Base-by-base conservation (phyloP, 2,113 vertebrate genomes). In the Hemiscyllium ocellatum region DNA sequence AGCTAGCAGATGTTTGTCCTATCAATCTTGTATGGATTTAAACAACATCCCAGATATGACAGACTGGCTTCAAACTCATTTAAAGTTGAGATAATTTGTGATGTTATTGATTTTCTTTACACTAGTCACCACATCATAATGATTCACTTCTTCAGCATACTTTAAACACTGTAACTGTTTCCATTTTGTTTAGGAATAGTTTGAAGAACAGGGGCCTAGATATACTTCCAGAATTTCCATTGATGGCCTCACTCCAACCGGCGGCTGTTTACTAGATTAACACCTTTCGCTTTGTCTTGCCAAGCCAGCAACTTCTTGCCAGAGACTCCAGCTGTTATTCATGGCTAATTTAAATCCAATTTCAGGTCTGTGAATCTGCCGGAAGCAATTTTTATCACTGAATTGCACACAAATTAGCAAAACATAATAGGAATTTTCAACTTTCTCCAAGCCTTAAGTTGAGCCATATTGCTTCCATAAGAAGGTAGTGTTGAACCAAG, bases 261-360 rank as follows among this genome's bases (percentile, higher is more conserved):
- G 86, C 56, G 56, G 22, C 6, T 89, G 2, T 89, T 37, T n/a
- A 42, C 37, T 83, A 42, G 80, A 83, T 83, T 83, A 83, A 19
- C 80, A 83, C 80, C 80, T 83, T 90, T 22, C 22, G 47, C 52
- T 65, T 61, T 56, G 12, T 65, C 13, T 61, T 90, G 29, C 68
- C n/a, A 70, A 47, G n/a, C 91, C 66, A 69, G 66, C 65, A 3
- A 70, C 42, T 20, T 93, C 26, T 24, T 94, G 91, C 66, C 66
- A 94, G n/a, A 94, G 33, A 70, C 47, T 69, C 65, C 91, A 94
- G 65, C 91, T 94, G 91, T 47, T 47, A 42, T 7, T 94, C 91
- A 94, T 26, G 91, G 91, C 66, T 69, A 66, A 94, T 69, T 94
- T 94, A 94, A 69, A 70, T 19, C 68, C 66, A 69, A 94, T 70